Evolutionary conservation across 2,797 vertebrate species (phyloP), one percentile per base, ranked within the genome.

Genomic region (Enteromius trimaculatus): DNA sequence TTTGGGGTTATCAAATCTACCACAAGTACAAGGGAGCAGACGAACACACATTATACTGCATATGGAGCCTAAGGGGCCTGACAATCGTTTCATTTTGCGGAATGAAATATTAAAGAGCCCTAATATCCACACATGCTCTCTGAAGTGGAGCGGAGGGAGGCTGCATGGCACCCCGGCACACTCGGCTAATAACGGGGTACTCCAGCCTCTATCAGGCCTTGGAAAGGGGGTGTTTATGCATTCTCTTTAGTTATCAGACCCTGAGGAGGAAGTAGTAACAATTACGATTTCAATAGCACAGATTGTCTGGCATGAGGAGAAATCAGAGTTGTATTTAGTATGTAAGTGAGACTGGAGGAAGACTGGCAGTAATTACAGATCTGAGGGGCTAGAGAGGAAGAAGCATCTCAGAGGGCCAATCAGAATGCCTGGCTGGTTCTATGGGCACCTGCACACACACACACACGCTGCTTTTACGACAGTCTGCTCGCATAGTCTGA

Each of bases 51-150:
- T 65, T 37, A 65, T 8, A 53, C 44, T 75, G 42, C 66, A 82
- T 80, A 53, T 37, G 21, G 80, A 85, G 42, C 80, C 85, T 11
- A 23, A 37, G 55, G 77, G 79, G 31, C 7, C 64, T 88, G 68
- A 72, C 62, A 84, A 77, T 88, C n/a, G 31, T 88, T 86, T 90
- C 79, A 80, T 87, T 65, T 88, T 87, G 87, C 81, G 72, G 47
- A 60, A 92, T 94, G 70, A 93, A 94, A 94, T 92, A 93, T 92
- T 92, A 77, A 93, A 87, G 58, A 91, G 85, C 80, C 88, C 87
- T 92, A 92, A 94, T 92, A 91, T 91, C 89, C 91, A 90, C 92
- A 94, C 90, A 93, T 92, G 92, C 91, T 91, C 66, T 69, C 81
- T 86, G 86, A 77, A 88, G 82, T 79, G 26, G 65, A 89, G 79